Evolutionary conservation across 2,888 invertebrate species (phyloP).

Genomic region (Caenorhabditis virilis): DNA sequence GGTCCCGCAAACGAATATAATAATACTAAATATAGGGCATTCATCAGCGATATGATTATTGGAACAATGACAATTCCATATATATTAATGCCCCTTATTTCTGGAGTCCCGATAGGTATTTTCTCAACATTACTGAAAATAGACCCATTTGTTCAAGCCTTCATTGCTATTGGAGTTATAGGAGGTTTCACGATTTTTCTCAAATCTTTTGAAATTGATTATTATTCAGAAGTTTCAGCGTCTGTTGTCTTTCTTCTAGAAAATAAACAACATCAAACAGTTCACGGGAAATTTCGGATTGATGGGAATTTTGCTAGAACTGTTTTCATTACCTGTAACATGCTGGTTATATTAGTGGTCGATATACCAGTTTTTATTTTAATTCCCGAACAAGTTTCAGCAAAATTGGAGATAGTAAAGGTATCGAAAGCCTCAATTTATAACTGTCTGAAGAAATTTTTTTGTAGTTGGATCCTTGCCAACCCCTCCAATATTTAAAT

Average conservation of each 20-base stretch:
- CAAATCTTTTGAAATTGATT: too few relatives aligned
- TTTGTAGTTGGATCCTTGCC: too few relatives aligned
- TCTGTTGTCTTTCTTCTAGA: background rate
- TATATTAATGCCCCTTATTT: background rate
- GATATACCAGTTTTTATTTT: background rate
- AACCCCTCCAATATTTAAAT: too few relatives aligned
- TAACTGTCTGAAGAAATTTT: background rate
- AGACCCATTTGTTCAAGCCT: background rate
- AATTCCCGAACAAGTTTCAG: background rate
- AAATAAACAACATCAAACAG: background rate
- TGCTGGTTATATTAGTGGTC: background rate
- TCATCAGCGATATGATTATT: slow-evolving; percentile 7
- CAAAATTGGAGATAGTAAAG: background rate
- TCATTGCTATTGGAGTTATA: background rate
- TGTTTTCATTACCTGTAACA: background rate
- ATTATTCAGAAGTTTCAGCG: background rate
- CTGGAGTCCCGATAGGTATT: background rate
- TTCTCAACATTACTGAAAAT: background rate
- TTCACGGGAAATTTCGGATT: background rate
- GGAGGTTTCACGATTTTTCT: background rate
- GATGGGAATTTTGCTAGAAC: background rate
- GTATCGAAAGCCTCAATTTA: too few relatives aligned
- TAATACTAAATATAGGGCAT: slow-evolving; percentile 7
- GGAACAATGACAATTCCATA: background rate
- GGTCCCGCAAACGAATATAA: background rate